These are phyloP conservation scores for Rhynchophorus ferrugineus DNA, from an alignment of 1,140 invertebrate species.

Conservation along the genomic window DNA sequence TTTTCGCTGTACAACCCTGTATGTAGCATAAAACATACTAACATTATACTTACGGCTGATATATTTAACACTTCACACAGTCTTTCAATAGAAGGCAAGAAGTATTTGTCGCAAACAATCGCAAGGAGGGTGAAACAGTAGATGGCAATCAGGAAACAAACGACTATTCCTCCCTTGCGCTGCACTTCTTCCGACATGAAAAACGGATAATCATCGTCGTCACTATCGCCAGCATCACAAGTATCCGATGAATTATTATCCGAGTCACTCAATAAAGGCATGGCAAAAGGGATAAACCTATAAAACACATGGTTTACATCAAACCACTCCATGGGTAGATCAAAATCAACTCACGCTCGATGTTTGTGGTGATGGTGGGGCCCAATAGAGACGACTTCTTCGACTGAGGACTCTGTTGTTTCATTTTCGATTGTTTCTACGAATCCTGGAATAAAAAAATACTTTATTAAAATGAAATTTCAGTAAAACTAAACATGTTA, in stretches of 20 bases:
- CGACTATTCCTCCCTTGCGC: conserved; percentile 56
- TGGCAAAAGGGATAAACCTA: neutral
- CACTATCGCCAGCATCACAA: conserved; percentile 4
- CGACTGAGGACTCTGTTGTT: neutral
- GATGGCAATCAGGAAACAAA: conserved; percentile 67
- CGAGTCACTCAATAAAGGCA: neutral
- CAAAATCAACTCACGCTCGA: neutral
- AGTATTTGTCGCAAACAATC: conserved; percentile 80
- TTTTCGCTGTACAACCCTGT: no score
- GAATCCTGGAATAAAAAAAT: neutral
- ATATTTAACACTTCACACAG: conserved; percentile 68
- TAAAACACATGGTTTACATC: neutral
- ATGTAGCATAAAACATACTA: no score
- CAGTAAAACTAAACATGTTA: no score
- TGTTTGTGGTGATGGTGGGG: neutral
- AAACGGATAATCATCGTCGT: conserved; percentile 47
- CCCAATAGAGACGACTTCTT: neutral
- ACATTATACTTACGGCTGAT: conserved; percentile 53
- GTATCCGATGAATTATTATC: neutral
- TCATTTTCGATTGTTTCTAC: neutral
- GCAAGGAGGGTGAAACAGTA: conserved; percentile 75
- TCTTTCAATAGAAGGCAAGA: conserved; percentile 72
- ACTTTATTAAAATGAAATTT: neutral
- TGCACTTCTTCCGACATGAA: conserved; percentile 52
- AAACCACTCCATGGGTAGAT: neutral